These are phyloP conservation scores for Bradysia coprophila DNA, from an alignment of 1,140 invertebrate genomes.

Conservation along the genomic window DNA sequence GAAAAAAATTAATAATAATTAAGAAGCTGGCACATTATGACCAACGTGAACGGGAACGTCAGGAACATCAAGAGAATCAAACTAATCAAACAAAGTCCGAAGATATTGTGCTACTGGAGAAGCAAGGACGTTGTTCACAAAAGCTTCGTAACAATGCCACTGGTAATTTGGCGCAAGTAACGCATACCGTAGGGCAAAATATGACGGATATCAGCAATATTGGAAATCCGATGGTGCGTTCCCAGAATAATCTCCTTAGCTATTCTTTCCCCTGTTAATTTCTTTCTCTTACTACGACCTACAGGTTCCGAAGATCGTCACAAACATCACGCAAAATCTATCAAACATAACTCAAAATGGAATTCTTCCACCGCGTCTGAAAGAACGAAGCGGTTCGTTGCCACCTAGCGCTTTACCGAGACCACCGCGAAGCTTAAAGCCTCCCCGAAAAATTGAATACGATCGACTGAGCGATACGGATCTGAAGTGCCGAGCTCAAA, in stretches of 20 bases:
- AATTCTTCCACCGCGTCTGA: not conserved
- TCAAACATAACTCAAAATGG: not conserved
- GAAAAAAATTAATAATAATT: too few relatives aligned
- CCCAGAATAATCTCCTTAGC: too few relatives aligned
- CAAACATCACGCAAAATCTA: not conserved
- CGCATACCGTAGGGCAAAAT: slow-evolving; percentile 5
- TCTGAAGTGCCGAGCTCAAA: not conserved
- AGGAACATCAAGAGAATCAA: slow-evolving; percentile 1
- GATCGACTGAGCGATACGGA: slow-evolving; percentile 3
- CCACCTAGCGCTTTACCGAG: slow-evolving; percentile 5
- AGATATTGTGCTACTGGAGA: slow-evolving; percentile 5
- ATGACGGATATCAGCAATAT: slow-evolving; percentile 7
- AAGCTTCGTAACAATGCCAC: slow-evolving; percentile 3
- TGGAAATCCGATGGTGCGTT: too few relatives aligned
- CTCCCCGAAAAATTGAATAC: slow-evolving; percentile 5
- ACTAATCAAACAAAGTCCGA: slow-evolving; percentile 2
- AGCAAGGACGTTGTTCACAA: slow-evolving; percentile 5
- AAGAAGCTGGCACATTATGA: slow-evolving; percentile 4
- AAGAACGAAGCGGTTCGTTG: slow-evolving; percentile 2
- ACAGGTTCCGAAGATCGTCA: not conserved
- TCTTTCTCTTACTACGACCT: too few relatives aligned
- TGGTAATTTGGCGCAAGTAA: slow-evolving; percentile 5
- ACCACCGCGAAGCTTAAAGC: slow-evolving; percentile 4
- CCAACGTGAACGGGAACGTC: slow-evolving; percentile 4
- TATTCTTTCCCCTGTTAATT: too few relatives aligned